These are phyloP conservation scores for Heliconius eleuchia DNA, from an alignment of 1,140 invertebrate genomes.

Conservation along the genomic window DNA sequence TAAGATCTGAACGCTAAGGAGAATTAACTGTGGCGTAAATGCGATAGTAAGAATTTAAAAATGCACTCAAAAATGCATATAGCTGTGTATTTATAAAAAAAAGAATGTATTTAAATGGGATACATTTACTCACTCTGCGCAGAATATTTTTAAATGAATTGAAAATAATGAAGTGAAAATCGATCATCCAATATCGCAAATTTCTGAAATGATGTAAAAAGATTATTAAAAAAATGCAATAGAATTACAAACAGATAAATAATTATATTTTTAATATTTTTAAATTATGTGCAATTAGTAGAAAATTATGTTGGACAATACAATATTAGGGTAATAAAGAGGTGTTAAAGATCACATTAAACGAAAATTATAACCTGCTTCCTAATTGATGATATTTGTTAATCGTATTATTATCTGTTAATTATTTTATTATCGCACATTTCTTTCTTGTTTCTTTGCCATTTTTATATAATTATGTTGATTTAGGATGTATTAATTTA, in stretches of 20 bases:
- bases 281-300: no score
- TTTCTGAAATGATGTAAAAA: no score
- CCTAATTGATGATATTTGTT: background rate
- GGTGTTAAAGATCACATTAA: conserved; percentile 11
- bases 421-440: conserved; percentile 1
- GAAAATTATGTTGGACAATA: background rate
- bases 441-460: background rate
- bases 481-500: background rate
- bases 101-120: no score
- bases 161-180: no score
- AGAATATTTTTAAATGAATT: no score
- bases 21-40: no score
- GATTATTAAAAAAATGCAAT: background rate
- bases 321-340: background rate
- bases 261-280: background rate
- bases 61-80: no score
- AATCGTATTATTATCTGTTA: conserved; percentile 6
- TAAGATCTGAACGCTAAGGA: no score
- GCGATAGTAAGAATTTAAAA: no score
- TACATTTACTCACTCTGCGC: no score
- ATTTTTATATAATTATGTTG: background rate
- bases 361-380: background rate
- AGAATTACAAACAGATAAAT: background rate
- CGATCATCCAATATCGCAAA: no score
- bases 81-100: no score